Evolutionary conservation across 2,113 vertebrate genomes (phyloP).

Genomic region (Eidolon helvum): DNA sequence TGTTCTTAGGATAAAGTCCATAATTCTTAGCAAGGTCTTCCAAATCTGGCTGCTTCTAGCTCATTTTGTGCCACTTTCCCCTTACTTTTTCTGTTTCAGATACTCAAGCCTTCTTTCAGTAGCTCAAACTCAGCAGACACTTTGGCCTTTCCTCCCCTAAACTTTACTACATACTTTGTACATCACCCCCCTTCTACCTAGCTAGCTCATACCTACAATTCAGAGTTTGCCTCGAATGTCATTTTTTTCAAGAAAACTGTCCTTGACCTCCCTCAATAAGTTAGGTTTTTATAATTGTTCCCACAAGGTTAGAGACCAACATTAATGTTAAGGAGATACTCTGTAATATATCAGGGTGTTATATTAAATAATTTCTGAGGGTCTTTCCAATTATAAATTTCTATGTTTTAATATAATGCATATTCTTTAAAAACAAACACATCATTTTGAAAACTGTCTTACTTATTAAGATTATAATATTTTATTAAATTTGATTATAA

Average conservation of each 20-base stretch:
- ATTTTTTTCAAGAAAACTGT: neutral
- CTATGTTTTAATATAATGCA: neutral
- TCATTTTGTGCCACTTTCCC: neutral
- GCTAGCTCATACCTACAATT: neutral
- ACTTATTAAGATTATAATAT: neutral
- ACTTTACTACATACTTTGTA: neutral
- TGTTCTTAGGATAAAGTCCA: neutral
- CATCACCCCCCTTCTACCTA: neutral
- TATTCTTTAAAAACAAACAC: neutral
- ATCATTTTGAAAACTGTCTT: constrained; percentile 21
- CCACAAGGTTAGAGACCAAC: neutral
- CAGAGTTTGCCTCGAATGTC: neutral
- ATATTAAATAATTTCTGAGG: neutral
- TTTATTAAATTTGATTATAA: neutral
- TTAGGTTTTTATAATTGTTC: neutral
- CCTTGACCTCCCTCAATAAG: neutral
- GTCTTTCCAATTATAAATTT: neutral
- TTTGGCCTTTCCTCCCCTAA: neutral
- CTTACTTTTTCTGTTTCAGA: neutral
- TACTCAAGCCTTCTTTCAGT: neutral
- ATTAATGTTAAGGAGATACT: neutral
- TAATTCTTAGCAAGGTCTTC: neutral
- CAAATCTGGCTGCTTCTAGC: neutral
- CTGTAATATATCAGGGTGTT: neutral
- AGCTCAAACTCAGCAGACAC: neutral